These are phyloP conservation scores for Proteles cristata DNA, from an alignment of 2,113 vertebrate species.

Conservation along the genomic window DNA sequence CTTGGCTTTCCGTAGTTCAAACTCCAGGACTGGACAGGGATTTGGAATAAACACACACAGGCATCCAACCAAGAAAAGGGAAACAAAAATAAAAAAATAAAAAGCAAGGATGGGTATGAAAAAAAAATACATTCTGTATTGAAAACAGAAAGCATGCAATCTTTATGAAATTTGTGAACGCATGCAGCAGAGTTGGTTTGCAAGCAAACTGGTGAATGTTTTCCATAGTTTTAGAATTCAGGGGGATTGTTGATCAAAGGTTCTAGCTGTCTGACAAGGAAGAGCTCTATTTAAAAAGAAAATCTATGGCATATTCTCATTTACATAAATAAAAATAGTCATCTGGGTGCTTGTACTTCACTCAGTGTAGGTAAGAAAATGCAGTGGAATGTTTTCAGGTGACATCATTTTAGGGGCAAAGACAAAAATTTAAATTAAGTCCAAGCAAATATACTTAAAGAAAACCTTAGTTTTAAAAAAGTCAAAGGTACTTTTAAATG, in stretches of 20 bases:
- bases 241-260: slow-evolving; percentile 74
- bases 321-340: slow-evolving; percentile 51
- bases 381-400: slow-evolving; percentile 51
- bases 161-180: slow-evolving; percentile 93
- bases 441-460: slow-evolving; percentile 51
- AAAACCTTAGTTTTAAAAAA: neutral
- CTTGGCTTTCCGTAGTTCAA: slow-evolving; percentile 99
- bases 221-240: slow-evolving; percentile 82
- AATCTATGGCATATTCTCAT: slow-evolving; percentile 48
- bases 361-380: slow-evolving; percentile 56
- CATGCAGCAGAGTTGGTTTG: slow-evolving; percentile 99
- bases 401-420: slow-evolving; percentile 39
- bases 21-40: slow-evolving; percentile 99
- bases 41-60: slow-evolving; percentile 97
- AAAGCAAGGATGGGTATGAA: slow-evolving; percentile 97
- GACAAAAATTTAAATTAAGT: slow-evolving; percentile 57
- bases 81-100: slow-evolving; percentile 96
- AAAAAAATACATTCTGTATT: slow-evolving; percentile 91
- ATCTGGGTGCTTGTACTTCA: slow-evolving; percentile 20
- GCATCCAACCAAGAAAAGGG: slow-evolving; percentile 98
- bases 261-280: slow-evolving; percentile 97
- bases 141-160: slow-evolving; percentile 92
- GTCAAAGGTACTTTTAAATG: neutral
- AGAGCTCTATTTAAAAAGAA: slow-evolving; percentile 78
- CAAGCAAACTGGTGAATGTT: slow-evolving; percentile 90